Evolutionary conservation across 2,113 vertebrate genomes (phyloP).

Genomic region (Lophius piscatorius): DNA sequence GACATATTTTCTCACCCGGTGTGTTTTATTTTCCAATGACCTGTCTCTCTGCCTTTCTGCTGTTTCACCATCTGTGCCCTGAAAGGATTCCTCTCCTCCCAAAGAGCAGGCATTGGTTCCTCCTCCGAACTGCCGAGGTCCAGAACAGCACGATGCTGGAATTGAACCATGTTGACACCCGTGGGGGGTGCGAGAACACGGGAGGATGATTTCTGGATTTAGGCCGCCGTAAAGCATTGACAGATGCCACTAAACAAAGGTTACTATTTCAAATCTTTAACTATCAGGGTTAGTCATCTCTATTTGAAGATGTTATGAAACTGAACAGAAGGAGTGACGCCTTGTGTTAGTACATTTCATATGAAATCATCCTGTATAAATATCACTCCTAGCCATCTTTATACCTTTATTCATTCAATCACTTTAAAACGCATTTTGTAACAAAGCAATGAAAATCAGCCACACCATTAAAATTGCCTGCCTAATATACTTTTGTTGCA

Average conservation of each 20-base stretch:
- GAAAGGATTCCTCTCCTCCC: conserved; percentile 30
- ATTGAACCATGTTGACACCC: conserved; percentile 2
- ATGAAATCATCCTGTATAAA: too few species aligned
- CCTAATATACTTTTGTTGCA: too few species aligned
- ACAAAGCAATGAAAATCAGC: too few species aligned
- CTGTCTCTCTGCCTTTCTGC: conserved; percentile 35
- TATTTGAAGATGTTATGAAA: too few species aligned
- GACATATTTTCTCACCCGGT: too few species aligned
- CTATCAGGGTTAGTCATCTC: not conserved
- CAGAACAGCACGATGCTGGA: conserved; percentile 32
- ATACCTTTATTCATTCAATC: too few species aligned
- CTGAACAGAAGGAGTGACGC: too few species aligned
- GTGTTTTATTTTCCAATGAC: conserved; percentile 32
- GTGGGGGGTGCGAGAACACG: conserved; percentile 3
- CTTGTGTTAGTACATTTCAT: too few species aligned
- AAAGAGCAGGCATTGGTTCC: conserved; percentile 29
- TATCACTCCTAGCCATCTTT: too few species aligned
- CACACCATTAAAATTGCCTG: too few species aligned
- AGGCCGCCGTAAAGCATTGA: conserved; percentile 9
- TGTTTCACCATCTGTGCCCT: conserved; percentile 66
- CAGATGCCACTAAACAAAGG: conserved; percentile 9
- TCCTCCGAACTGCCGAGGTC: conserved; percentile 36
- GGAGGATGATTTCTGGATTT: conserved; percentile 19
- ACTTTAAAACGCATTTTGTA: too few species aligned
- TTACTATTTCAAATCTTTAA: not conserved